Base-by-base conservation (phyloP, 30 jellyfish, hydroid and myxozoan species). In the Nemopilema nomurai region DNA sequence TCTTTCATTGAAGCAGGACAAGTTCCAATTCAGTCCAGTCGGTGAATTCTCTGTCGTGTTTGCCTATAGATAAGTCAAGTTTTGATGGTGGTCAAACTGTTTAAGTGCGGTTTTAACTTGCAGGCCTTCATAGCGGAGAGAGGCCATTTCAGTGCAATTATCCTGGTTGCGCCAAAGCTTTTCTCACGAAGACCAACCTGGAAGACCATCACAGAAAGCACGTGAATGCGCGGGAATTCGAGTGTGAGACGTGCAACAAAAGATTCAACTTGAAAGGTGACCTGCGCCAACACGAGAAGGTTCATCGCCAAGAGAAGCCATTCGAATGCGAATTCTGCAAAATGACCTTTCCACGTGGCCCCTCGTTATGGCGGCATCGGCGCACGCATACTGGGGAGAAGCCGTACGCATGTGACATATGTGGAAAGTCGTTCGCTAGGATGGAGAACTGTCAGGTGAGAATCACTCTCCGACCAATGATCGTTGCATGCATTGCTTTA, bases 381-480 rank as follows among this genome's bases (percentile, higher is more conserved):
- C 90, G 97, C 41, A 90, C 91, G 23, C 97, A 90, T 57, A 90
- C 97, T 1, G 97, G 97, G 26, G 97, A 90, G 49, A 90, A 90
- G 57, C 97, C 97, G 19, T 82, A 82, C 33, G 79, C 86, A 18
- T 90, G 97, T 76, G 97, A 90, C 31, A 70, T 90, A 9, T 90
- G 97, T 67, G 97, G 92, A 21, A 90, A 90, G 76, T 65, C 82
- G 28, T 90, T 90, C 68, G 86, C 97, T 13, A 74, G 97, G 49
- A 77, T 79, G 91, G 97, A 90, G 70, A 90, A 90, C 80, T 90
- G 97, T 52, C 89, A 84, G 93, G 93, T n/a, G 4, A 20, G 20
- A 25, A 17, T 20, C 21, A 22, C 4, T 73, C 16, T 16, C 21
- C n/a, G n/a, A n/a, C n/a, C n/a, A 8, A 67, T 13, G 9, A 9